Base-by-base conservation (phyloP, 2,888 invertebrate species). In the Neuroscelio doddi region DNA sequence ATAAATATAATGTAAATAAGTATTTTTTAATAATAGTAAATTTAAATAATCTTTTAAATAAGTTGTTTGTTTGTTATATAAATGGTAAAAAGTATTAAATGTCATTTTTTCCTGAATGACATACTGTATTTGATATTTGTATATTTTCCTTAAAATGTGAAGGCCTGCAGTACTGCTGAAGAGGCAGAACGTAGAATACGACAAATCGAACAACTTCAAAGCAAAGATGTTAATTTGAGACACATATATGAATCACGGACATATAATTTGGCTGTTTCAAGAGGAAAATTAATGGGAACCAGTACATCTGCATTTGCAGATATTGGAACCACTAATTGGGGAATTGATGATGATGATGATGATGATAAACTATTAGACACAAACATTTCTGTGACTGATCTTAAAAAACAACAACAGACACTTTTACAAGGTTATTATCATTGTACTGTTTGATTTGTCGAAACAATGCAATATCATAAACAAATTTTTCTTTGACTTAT, bases 141-240 rank as follows among this genome's bases (percentile, higher is more conserved):
- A 16, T 38, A 55, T 66, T 69, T 74, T 76, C 70, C 75, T 79
- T 78, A 75, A 76, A 64, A 50, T 49, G 64, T 32, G 67, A 70
- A 70, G 56, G 44, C 53, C 26, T 46, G 46, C 64, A 90, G 90
- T 77, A 90, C 90, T 15, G 80, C 85, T 29, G 88, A 89, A 63
- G 91, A 92, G 81, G 85, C 87, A 16, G 90, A 90, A 78, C 85
- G 90, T 55, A 85, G 91, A 39, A 86, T 85, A 24, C 86, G 90
- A 29, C 87, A 89, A 73, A 85, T 90, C 12, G 91, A 92, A 75
- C 82, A 86, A 26, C 80, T 92, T 1, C 87, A 87, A 71, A 89
- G 90, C 4, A 89, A 88, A 74, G 85, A 87, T 38, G 80, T 88
- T 5, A 88, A 89, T 69, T 84, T 91, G 72, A 86, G 88, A 68